Evolutionary conservation across 1,140 invertebrate species (phyloP), one percentile per base, ranked within the genome.

Genomic region (Cherax destructor): DNA sequence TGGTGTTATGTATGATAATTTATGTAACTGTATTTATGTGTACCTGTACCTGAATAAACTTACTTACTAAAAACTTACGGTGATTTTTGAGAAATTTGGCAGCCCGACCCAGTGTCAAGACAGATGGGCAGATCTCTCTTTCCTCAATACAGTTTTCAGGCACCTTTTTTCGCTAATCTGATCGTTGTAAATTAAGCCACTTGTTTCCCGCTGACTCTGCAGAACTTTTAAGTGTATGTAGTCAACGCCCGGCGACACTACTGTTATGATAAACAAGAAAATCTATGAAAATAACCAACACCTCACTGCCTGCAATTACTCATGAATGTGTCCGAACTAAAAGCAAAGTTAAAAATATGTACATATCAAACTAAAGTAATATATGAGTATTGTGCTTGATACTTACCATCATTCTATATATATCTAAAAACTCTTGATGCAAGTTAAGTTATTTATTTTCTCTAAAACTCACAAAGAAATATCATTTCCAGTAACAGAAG

Each of bases 231-330:
- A 30, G 69, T 10, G 24, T 10, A 24, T n/a, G 18, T 52, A 74
- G 65, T 24, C 11, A 30, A n/a, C 47, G 47, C 24, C 41, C 4
- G 56, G 6, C 24, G 18, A 21, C 50, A 24, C 49, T 41, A n/a
- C 49, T 7, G 56, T 61, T 10, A 74, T 56, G 50, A 88, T 88
- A 88, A 80, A 80, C 59, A 72, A 81, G 77, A 72, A 81, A 77
- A 78, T 86, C n/a, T 77, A 86, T 24, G 52, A 86, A 78, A 86
- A n/a, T 69, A 79, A 88, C 59, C 61, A 88, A 61, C 78, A 72
- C 86, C 87, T 88, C 87, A 24, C 61, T 69, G 76, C 74, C 87
- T 74, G 79, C 87, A 72, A 81, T 88, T 74, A 74, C 87, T 74
- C 79, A 88, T 7, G 61, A n/a, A 18, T 59, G 78, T 65, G 78